Base-by-base conservation (phyloP, 2,888 invertebrate species). In the Nomada hirtipes region DNA sequence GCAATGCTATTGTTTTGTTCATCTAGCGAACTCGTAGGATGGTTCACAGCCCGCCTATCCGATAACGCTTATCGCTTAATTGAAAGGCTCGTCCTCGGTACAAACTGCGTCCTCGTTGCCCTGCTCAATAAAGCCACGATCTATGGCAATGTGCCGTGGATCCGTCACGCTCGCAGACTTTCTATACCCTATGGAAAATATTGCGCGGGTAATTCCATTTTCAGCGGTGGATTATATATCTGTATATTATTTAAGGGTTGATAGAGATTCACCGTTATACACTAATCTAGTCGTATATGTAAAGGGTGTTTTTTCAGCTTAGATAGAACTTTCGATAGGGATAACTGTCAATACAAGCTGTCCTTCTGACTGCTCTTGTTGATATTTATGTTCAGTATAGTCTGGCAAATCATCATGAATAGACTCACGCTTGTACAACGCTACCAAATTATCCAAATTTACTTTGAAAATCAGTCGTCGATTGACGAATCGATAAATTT, bases 1-100 rank as follows among this genome's bases (percentile, higher is more conserved):
- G 83, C 72, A 75, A 76, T 60, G 75, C 61, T 72, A 53, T 59
- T 70, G 75, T 57, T 65, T 74, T 73, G 70, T 86, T 75, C 80
- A 72, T 76, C 79, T 71, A 63, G 71, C 76, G 76, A 79, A 68
- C 70, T 82, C 65, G 86, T 69, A 76, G 76, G 75, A 79, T 79
- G 79, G 77, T 78, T 80, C 77, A 47, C 60, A 63, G 78, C 74
- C 50, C 77, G 77, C 71, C 83, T 83, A 86, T 79, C 78, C 84
- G 89, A 90, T 90, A 88, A 85, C 87, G 87, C 87, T 90, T 89
- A 89, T 90, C 90, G 87, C 82, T 90, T 90, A 89, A 90, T 90
- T 89, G 87, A 88, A 87, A 90, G 86, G 88, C 82, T 82, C 86
- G 82, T 84, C 82, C 85, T 83, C 79, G 82, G 79, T 73, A 26